Evolutionary conservation across 2,888 invertebrate genomes (phyloP).

Genomic region (Polylopha cassiicola): DNA sequence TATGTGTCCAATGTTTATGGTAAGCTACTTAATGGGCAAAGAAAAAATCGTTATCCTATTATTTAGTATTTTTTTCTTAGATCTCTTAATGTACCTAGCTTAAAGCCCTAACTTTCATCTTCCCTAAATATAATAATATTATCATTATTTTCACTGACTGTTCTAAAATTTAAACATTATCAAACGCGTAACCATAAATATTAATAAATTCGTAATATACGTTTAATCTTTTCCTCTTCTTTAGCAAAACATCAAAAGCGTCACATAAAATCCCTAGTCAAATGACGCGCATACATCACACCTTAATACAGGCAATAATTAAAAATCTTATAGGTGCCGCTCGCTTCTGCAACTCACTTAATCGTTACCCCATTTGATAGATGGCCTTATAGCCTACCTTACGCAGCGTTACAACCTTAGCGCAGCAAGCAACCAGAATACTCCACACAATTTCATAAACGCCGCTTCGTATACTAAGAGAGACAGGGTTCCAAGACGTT

Average conservation of each 20-base stretch:
- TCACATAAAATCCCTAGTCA: slow-evolving; percentile 13
- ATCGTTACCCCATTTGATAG: slow-evolving; percentile 68
- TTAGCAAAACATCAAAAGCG: slow-evolving; percentile 1
- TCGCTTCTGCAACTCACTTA: slow-evolving; percentile 58
- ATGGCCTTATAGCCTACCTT: slow-evolving; percentile 46
- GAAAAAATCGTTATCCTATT: too few relatives aligned
- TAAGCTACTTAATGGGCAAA: too few relatives aligned
- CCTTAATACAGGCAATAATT: slow-evolving; percentile 65
- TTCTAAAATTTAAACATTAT: too few relatives aligned
- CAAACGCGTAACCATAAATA: too few relatives aligned
- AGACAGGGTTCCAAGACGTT: slow-evolving; percentile 56
- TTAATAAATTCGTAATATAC: too few relatives aligned
- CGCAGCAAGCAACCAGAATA: slow-evolving; percentile 28
- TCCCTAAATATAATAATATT: too few relatives aligned
- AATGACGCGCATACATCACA: slow-evolving; percentile 52
- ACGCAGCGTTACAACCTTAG: slow-evolving; percentile 44
- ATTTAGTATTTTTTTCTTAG: too few relatives aligned
- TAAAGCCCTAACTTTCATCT: too few relatives aligned
- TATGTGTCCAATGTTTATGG: too few relatives aligned
- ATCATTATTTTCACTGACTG: too few relatives aligned
- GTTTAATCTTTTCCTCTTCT: slow-evolving; percentile 4
- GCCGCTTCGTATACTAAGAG: slow-evolving; percentile 25
- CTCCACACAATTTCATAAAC: slow-evolving; percentile 8
- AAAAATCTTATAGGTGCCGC: slow-evolving; percentile 64
- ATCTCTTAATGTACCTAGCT: too few relatives aligned